A percentile compares a stretch with the other conserved stretches of the same genome.
These are phyloP conservation scores for Oncopodura yosiiana DNA, from an alignment of 1,140 invertebrate genomes.

Conservation along the genomic window DNA sequence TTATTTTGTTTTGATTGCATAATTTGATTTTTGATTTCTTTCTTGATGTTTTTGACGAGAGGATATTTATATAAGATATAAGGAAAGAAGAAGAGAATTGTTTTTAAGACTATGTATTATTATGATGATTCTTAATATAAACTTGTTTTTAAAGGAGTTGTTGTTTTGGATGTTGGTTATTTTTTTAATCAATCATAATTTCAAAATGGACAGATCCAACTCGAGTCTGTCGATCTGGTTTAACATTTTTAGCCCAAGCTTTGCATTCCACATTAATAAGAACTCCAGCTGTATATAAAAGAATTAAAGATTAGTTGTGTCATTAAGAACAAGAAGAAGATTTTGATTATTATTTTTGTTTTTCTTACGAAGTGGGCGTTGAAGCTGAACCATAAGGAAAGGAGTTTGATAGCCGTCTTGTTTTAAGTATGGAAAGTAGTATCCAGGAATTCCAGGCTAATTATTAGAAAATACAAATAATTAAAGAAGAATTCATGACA, in stretches of 20 bases:
- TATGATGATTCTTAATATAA: too few relatives aligned
- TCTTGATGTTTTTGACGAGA: too few relatives aligned
- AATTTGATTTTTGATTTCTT: too few relatives aligned
- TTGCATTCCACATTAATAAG: constrained; percentile 76
- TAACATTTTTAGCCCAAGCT: constrained; percentile 80
- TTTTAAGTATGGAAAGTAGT: constrained; percentile 69
- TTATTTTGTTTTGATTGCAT: too few relatives aligned
- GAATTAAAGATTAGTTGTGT: constrained; percentile 16
- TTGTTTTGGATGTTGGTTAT: too few relatives aligned
- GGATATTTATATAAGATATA: too few relatives aligned
- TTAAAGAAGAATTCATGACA: too few relatives aligned
- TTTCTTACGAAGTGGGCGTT: constrained; percentile 6
- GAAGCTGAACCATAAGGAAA: constrained; percentile 44
- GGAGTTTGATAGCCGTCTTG: constrained; percentile 35
- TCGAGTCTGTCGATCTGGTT: constrained; percentile 48
- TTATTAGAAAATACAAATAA: constrained; percentile 1
- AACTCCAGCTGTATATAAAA: constrained; percentile 54
- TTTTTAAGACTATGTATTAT: too few relatives aligned
- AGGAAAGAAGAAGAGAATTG: too few relatives aligned
- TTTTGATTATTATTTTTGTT: too few relatives aligned
- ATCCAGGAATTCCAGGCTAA: constrained; percentile 56
- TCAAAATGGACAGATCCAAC: constrained; percentile 47
- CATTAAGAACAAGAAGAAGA: neutral
- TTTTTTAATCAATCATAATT: constrained; percentile 46
- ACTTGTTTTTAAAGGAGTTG: too few relatives aligned